Base-by-base conservation (phyloP, 2,888 invertebrate genomes). In the Zaprionus lineosus region DNA sequence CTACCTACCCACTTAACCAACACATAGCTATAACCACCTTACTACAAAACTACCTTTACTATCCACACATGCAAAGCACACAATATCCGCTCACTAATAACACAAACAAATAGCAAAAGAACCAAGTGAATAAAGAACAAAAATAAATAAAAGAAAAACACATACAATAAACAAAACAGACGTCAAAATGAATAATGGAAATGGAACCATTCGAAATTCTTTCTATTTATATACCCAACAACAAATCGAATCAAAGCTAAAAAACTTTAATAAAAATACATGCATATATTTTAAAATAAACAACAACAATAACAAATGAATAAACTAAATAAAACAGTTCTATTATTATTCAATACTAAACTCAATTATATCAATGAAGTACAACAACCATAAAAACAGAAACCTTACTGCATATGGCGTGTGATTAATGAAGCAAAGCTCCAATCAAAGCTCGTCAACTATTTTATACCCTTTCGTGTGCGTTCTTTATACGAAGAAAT, bases 71-170 rank as follows among this genome's bases (percentile, higher is more conserved):
- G 36, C 11, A 50, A 66, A 37, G 33, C 41, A 41, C 28, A 55
- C 50, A 55, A 74, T 75, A 57, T 71, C 75, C 75, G 71, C 36
- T 71, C 58, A 77, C 78, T 73, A 78, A 73, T 73, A 78, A 74
- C 60, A 78, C 60, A 65, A 59, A 56, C 71, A 74, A 73, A 73
- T 37, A 55, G 51, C 65, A 48, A 37, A 50, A 39, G 29, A 29
- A 19, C 28, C 44, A 18, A 69, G 56, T 56, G 33, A 69, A 62
- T 55, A 61, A 36, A 72, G 40, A 53, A 53, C 56, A 50, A 46
- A 53, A 74, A 70, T 28, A 41, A 24, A 24, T 24, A 24, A 24
- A 24, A 8, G n/a, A 24, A 24, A 7, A 2, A 24, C 4, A 36
- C 37, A 66, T 24, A 26, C 36, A 52, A 66, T 52, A 44, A 47